Base-by-base conservation (phyloP, 2,888 invertebrate genomes). In the Rhamphomyia laevipes region DNA sequence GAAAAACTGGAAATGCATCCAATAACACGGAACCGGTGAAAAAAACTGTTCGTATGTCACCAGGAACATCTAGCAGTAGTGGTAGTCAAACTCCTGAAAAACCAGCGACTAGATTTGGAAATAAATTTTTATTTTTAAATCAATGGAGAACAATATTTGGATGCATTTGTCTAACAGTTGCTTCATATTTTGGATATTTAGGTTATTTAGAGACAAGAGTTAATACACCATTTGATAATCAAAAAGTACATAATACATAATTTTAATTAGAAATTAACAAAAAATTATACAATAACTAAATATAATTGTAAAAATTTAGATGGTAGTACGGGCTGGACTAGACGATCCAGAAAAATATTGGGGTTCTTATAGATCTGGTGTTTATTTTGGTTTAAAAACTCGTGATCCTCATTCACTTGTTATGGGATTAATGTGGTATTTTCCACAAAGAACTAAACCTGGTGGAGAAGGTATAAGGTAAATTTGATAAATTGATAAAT, bases 361-460 rank as follows among this genome's bases (percentile, higher is more conserved):
- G 99, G 97, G 97, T 10, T 82, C 87, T 0, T 97, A 96, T 67
- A 71, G 94, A 21, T 83, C 94, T 0, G 86, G 89, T 0, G 78
- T 82, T 3, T 95, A 95, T 68, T 84, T 95, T 67, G 95, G 94
- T 0, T 71, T 99, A 64, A 91, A 93, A 71, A 91, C 90, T 0
- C 74, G 96, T 47, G 89, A 90, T 64, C 88, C 92, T 0, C 74
- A 82, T 48, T 94, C 96, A 0, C 78, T 94, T 1, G 84, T 94
- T 0, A 84, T 91, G 61, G 99, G 99, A 1, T 72, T 96, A 18
- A 95, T 97, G 94, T 97, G 96, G 97, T 92, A 96, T 64, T 82
- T 86, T 54, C 86, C 87, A 0, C 76, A 76, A 3, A 73, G 77
- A 56, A 62, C 84, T 23, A 73, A 76, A 0, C 76, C 79, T 2